Evolutionary conservation across 2,113 vertebrate species (phyloP).

Genomic region (Odocoileus virginianus): DNA sequence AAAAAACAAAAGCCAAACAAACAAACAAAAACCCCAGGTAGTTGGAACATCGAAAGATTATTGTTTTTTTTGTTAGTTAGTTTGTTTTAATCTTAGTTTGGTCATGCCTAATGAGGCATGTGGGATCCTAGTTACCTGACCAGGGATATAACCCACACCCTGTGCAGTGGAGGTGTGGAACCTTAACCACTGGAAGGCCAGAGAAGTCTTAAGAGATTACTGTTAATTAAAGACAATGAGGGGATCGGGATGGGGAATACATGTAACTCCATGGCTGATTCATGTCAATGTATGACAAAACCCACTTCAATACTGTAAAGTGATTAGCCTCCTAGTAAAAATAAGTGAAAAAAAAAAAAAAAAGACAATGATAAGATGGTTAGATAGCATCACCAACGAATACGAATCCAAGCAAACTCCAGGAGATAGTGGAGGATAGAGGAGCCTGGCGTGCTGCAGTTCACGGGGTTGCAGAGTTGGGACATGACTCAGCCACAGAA

Average conservation of each 20-base stretch:
- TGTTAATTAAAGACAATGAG: neutral
- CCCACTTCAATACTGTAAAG: too few species aligned
- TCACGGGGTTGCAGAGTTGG: neutral
- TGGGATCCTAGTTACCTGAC: neutral
- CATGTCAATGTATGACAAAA: too few species aligned
- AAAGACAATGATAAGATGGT: neutral
- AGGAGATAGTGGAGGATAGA: neutral
- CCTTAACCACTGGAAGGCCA: neutral
- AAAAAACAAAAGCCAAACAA: neutral
- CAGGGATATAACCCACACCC: neutral
- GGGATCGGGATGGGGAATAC: too few species aligned
- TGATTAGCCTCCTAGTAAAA: too few species aligned
- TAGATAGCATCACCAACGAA: neutral
- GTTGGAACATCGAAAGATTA: neutral
- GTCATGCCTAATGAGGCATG: neutral
- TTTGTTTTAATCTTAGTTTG: neutral
- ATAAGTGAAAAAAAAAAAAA: too few species aligned
- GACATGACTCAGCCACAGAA: neutral
- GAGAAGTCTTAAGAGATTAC: neutral
- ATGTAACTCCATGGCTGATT: too few species aligned
- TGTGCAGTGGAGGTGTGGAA: neutral
- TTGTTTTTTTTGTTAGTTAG: neutral
- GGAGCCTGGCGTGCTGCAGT: neutral
- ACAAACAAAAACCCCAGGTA: neutral
- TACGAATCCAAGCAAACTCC: neutral